Base-by-base conservation (phyloP, 2,888 invertebrate genomes). In the Gymnocheta viridis region DNA sequence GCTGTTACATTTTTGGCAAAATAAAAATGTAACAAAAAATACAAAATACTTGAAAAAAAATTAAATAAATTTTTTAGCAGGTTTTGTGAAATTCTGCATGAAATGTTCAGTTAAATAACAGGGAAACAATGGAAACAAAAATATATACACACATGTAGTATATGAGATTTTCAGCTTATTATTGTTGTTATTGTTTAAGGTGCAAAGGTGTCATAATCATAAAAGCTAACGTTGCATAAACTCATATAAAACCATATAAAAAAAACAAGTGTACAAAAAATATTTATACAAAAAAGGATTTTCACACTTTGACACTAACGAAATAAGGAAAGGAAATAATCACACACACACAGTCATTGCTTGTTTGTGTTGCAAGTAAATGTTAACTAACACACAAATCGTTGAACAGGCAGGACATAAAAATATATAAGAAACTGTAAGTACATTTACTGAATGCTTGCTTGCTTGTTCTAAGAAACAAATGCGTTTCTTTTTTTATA, bases 191-290 rank as follows among this genome's bases (percentile, higher is more conserved):
- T 78, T 80, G 73, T 84, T 81, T 76, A 79, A 85, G 79, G 85
- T 85, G 85, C 79, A 82, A 84, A 84, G 80, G 84, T 84, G 84
- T 81, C 84, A 84, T 82, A 83, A 87, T 85, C 86, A 87, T 88
- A 86, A 88, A 88, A 87, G 87, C 88, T 86, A 87, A 88, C 86
- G 87, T 87, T 87, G 86, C 87, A 88, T 88, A 86, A 80, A 87
- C 72, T 76, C 78, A 82, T 85, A 78, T 85, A 78, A 82, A 78
- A 78, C 70, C 69, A 60, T 38, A 29, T 38, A 47, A 58, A 67
- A 51, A 60, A 69, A 69, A 41, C 12, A 19, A 24, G 1, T 27
- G 17, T 41, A 14, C 60, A 35, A 49, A 47, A 14, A 38, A 17
- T 27, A 27, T 38, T 35, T 60, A 58, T 47, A 80, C 47, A 78